Percentiles rank a stretch among this genome's conserved stretches.
phyloP scores from a whole-genome alignment of 1,140 invertebrate genomes.

The Aphidius ervi region DNA sequence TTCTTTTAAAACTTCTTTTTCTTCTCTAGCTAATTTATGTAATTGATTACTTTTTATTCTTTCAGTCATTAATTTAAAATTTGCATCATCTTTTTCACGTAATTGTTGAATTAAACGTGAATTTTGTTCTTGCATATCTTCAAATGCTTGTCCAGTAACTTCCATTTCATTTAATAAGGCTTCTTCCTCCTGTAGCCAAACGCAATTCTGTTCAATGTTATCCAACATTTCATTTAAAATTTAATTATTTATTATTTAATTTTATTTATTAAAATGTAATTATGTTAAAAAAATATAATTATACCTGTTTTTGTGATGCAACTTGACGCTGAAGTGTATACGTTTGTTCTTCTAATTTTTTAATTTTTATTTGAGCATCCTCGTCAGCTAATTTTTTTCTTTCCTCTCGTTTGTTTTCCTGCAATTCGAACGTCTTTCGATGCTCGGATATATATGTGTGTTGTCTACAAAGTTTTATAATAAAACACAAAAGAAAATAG shows the following conservation, averaged over 20 bases:
- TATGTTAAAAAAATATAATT: conserved; percentile 8
- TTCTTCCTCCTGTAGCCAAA: conserved; percentile 82
- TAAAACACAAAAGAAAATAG: conserved; percentile 7
- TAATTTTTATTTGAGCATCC: conserved; percentile 91
- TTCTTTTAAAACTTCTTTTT: conserved; percentile 86
- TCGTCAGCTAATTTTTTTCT: conserved; percentile 90
- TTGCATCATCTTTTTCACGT: conserved; percentile 97
- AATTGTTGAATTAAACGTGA: conserved; percentile 92
- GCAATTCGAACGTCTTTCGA: conserved; percentile 37
- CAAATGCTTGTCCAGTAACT: conserved; percentile 97
- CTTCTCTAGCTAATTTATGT: conserved; percentile 89
- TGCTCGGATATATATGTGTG: conserved; percentile 22
- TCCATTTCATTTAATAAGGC: conserved; percentile 98
- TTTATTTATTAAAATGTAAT: neutral
- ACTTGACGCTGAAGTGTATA: conserved; percentile 80
- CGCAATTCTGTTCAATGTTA: conserved; percentile 52
- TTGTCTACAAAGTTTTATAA: conserved; percentile 12
- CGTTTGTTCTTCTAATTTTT: conserved; percentile 88
- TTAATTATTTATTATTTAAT: neutral
- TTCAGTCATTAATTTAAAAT: conserved; percentile 99
- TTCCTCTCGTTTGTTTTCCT: conserved; percentile 90
- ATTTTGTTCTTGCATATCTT: conserved; percentile 99
- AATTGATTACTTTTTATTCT: conserved; percentile 95
- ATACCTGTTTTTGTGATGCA: conserved; percentile 77
- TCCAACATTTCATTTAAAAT: conserved; percentile 41